Percentiles rank a stretch among this genome's conserved stretches.
These are phyloP conservation scores for Cirrhinus mrigala DNA, from an alignment of 2,797 vertebrate species.

Conservation along the genomic window DNA sequence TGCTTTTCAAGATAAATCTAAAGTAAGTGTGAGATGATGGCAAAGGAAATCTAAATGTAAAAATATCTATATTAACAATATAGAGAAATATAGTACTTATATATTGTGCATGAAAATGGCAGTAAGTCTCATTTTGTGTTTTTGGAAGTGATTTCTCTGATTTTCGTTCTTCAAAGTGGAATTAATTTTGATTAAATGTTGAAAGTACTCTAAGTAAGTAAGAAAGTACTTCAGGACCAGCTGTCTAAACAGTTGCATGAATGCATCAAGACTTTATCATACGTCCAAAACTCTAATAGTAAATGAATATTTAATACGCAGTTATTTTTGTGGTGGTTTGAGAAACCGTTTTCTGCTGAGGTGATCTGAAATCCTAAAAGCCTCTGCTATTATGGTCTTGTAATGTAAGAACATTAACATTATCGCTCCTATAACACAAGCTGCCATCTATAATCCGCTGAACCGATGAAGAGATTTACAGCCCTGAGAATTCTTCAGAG, in stretches of 20 bases:
- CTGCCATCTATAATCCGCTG: slow-evolving; percentile 19
- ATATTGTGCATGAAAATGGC: not conserved
- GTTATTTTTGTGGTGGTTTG: slow-evolving; percentile 4
- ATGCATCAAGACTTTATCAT: not conserved
- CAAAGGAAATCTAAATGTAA: not conserved
- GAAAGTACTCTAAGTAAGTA: not conserved
- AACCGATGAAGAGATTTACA: slow-evolving; percentile 38
- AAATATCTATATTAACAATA: not conserved
- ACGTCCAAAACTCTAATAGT: not conserved
- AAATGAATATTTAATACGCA: not conserved
- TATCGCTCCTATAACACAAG: slow-evolving; percentile 26
- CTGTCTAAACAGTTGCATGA: not conserved
- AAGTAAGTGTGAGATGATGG: not conserved
- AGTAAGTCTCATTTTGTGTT: not conserved
- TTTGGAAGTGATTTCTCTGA: not conserved
- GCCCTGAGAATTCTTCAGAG: slow-evolving; percentile 15
- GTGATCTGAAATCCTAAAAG: not conserved
- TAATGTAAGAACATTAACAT: slow-evolving; percentile 13
- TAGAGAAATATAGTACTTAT: not conserved
- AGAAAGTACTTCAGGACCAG: not conserved
- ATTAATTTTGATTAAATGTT: slow-evolving; percentile 12
- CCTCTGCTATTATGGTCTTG: slow-evolving; percentile 1
- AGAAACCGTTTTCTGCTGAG: slow-evolving; percentile 10
- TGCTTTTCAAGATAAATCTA: not conserved
- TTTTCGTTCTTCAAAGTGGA: not conserved